A percentile compares a stretch with the other conserved stretches of the same genome.
Conservation (phyloP, 2,797 vertebrate genomes). For the Lutjanus campechanus region DNA sequence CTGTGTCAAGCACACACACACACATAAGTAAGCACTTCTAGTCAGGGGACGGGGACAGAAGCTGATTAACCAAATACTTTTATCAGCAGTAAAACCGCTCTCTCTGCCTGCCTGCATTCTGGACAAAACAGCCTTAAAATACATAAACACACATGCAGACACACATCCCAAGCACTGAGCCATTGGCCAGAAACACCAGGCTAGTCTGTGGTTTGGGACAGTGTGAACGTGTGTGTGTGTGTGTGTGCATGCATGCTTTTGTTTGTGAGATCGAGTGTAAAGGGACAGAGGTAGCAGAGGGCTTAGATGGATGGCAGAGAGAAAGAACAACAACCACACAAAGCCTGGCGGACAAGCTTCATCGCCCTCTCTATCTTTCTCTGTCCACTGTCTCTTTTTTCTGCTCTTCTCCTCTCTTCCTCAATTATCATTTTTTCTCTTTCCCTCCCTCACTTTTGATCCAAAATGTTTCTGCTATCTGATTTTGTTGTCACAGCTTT, state of each 20-base stretch:
- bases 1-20: conserved; percentile 77
- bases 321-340: conserved; percentile 76
- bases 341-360: conserved; percentile 82
- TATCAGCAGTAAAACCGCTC: conserved; percentile 88
- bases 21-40: conserved; percentile 54
- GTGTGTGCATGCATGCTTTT: conserved; percentile 47
- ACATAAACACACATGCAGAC: conserved; percentile 70
- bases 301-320: conserved; percentile 82
- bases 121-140: conserved; percentile 86
- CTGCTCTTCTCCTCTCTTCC: neutral
- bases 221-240: conserved; percentile 22
- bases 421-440: neutral
- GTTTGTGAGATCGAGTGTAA: conserved; percentile 62
- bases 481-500: conserved; percentile 22
- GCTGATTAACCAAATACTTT: conserved; percentile 93
- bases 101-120: conserved; percentile 79
- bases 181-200: conserved; percentile 76
- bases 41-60: conserved; percentile 83
- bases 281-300: conserved; percentile 79
- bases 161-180: conserved; percentile 65
- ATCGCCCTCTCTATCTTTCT: conserved; percentile 71
- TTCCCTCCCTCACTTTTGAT: conserved; percentile 21
- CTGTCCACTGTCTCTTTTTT: conserved; percentile 34
- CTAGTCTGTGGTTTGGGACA: conserved; percentile 71
- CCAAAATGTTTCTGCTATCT: conserved; percentile 43